Base-by-base conservation (phyloP, 2,113 vertebrate genomes). In the Nymphicus hollandicus region DNA sequence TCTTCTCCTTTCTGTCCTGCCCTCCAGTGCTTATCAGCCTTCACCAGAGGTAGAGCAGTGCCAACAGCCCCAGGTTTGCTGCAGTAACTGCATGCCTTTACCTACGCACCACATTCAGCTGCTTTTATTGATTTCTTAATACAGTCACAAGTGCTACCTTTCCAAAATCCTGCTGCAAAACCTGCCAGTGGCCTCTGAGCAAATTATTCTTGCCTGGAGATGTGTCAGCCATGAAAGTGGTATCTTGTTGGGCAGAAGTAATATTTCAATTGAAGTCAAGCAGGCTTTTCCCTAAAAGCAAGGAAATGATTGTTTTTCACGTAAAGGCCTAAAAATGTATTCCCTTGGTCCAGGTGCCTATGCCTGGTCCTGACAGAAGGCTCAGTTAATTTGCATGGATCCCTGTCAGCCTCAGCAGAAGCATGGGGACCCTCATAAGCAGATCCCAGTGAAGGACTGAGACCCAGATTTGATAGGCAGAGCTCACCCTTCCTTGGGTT, bases 371-470 rank as follows among this genome's bases (percentile, higher is more conserved):
- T 78, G 64, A n/a, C 28, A 86, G 78, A 37, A 28, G 19, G 47
- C 46, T 77, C 4, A 9, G 15, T 8, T 76, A n/a, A 27, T 60
- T 37, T 11, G 1, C 2, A 5, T 39, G 17, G 65, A 39, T 72
- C 29, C 17, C 25, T 0, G 0, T 33, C 3, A 1, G 18, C 52
- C 35, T 65, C 3, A 0, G 18, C 41, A 77, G 49, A 66, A 14
- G 15, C 28, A 10, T 14, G 9, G 13, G 13, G 18, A 29, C 31
- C 19, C 8, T 58, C 24, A 1, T 1, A 1, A 53, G 58, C 63
- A 49, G 37, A 70, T 35, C 11, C 25, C 49, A 72, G 13, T 4
- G 35, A 72, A 80, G 41, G 19, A 37, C n/a, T 65, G n/a, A 19
- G 37, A 55, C 41, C 17, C 16, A 52, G 11, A 15, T 81, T 37